These are phyloP conservation scores for Ageneiosus marmoratus DNA, from an alignment of 2,113 vertebrate genomes.

Conservation along the genomic window DNA sequence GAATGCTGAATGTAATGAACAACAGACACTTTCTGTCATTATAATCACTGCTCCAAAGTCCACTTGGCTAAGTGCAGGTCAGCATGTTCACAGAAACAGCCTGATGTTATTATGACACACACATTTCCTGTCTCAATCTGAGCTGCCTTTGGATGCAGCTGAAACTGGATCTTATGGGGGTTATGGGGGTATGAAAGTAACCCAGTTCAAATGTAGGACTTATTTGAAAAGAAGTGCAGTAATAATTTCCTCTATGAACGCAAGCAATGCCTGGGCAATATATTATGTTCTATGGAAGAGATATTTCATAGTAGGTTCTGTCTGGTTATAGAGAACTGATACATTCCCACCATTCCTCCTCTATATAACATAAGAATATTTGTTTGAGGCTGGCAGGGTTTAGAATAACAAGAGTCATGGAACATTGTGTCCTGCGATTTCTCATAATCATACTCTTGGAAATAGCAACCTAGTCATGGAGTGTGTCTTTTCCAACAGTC, in stretches of 20 bases:
- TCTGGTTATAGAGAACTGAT: neutral
- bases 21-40: constrained; percentile 17
- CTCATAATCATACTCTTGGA: constrained; percentile 3
- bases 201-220: neutral
- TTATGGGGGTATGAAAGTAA: neutral
- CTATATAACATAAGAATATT: neutral
- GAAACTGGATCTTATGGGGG: neutral
- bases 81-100: constrained; percentile 19
- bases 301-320: neutral
- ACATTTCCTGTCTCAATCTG: constrained; percentile 21
- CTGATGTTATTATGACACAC: constrained; percentile 12
- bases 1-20: constrained; percentile 10
- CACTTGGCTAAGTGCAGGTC: constrained; percentile 22
- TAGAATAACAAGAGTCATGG: constrained; percentile 5
- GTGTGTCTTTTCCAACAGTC: constrained; percentile 17
- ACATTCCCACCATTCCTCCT: neutral
- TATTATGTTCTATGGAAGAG: neutral
- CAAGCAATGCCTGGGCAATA: neutral
- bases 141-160: neutral
- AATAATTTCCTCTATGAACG: neutral
- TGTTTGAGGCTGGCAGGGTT: neutral
- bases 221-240: neutral
- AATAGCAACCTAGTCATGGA: constrained; percentile 26
- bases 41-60: constrained; percentile 30
- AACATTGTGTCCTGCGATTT: constrained; percentile 36